Conservation (phyloP, 2,797 vertebrate species). For the Microtus californicus region DNA sequence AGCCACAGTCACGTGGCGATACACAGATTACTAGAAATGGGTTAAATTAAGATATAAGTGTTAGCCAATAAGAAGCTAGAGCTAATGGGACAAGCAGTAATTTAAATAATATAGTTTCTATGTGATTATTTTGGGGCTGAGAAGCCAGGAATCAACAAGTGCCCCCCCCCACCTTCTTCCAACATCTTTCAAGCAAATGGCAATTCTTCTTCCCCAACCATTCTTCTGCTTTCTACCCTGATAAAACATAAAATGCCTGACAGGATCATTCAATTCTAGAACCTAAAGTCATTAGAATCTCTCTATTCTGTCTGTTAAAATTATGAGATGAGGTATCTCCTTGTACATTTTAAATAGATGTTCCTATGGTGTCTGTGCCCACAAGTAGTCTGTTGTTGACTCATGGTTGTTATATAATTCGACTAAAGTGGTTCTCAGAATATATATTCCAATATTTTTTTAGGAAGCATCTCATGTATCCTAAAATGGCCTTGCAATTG, state of each 20-base stretch:
- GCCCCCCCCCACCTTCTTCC: too few relatives aligned
- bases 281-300: not conserved
- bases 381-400: not conserved
- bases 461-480: not conserved
- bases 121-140: too few relatives aligned
- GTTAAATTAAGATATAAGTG: too few relatives aligned
- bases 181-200: not conserved
- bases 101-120: too few relatives aligned
- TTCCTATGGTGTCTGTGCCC: not conserved
- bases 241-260: not conserved
- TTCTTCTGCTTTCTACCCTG: not conserved
- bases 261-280: not conserved
- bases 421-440: not conserved
- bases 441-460: not conserved
- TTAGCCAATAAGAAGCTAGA: too few relatives aligned
- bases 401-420: not conserved
- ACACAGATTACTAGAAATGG: too few relatives aligned
- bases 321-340: not conserved
- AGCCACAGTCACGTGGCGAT: too few relatives aligned
- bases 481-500: not conserved
- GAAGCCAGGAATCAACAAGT: too few relatives aligned
- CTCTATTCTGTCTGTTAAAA: not conserved
- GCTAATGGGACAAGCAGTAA: too few relatives aligned
- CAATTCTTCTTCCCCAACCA: not conserved
- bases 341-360: not conserved